Conservation (phyloP, 2,113 vertebrate genomes). For the Poecile atricapillus region DNA sequence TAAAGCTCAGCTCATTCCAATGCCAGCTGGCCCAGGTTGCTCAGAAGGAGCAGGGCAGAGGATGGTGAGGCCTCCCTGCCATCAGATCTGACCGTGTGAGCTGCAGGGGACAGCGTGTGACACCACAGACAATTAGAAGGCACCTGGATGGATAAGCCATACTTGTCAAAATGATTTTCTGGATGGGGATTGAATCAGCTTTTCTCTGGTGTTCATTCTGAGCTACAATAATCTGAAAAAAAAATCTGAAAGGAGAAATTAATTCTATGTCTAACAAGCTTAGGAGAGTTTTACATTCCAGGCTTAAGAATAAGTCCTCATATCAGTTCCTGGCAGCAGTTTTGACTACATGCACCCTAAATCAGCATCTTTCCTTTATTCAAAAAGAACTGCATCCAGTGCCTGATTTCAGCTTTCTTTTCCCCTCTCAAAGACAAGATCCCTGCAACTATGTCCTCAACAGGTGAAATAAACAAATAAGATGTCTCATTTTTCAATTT, state of each 20-base stretch:
- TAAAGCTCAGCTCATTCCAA: background rate
- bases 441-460: background rate
- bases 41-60: background rate
- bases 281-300: background rate
- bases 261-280: background rate
- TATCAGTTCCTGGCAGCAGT: background rate
- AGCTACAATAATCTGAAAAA: background rate
- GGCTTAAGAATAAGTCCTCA: background rate
- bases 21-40: background rate
- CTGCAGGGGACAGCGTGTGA: background rate
- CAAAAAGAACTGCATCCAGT: background rate
- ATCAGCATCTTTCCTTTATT: background rate
- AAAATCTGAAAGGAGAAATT: background rate
- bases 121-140: background rate
- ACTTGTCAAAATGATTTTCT: background rate
- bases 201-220: background rate
- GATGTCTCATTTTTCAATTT: background rate
- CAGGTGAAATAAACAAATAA: background rate
- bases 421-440: background rate
- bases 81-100: rapidly evolving
- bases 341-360: background rate
- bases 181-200: background rate
- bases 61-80: background rate
- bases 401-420: background rate
- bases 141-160: background rate